Base-by-base conservation (phyloP, 2,113 vertebrate species). In the Ammodramus savannarum region DNA sequence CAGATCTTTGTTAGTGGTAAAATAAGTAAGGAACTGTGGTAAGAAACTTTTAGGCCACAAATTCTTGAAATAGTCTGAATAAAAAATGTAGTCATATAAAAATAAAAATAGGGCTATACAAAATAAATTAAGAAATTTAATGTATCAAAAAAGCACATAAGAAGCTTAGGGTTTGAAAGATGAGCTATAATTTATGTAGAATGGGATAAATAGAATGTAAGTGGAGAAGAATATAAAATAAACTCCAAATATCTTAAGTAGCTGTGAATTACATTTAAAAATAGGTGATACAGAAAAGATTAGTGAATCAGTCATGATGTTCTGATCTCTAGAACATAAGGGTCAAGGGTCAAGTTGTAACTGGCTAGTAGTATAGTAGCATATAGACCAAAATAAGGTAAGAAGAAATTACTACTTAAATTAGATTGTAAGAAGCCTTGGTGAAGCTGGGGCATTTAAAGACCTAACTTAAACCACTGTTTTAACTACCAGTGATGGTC, bases 341-440 rank as follows among this genome's bases (percentile, higher is more conserved):
- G 43, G 3, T 0, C 48, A 49, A 23, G 12, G 43, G 3, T 0
- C 48, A 36, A 29, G 7, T 10, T 52, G 10, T 39, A 18, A 48
- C 31, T 52, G 46, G n/a, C 29, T 10, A 36, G 9, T 20, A n/a
- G 10, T 10, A 71, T 18, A 57, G 9, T 15, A 46, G 3, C 6
- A 62, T 27, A 71, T 31, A 71, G 16, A 67, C 5, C 9, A 67
- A 51, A 71, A 49, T 41, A 79, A 44, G 4, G 3, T 11, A 76
- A 66, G 29, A 58, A 72, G 7, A 67, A 49, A 54, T 36, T 36
- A 31, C 5, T 57, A 25, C 7, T 13, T 49, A 46, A 38, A 44
- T 55, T 26, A 31, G 9, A 34, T 12, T 58, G 5, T 15, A 38
- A 61, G 7, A 57, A 23, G 7, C 2, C 22, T 73, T 63, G 38